Percentiles rank a stretch among this genome's conserved stretches.
Conservation (phyloP, 2,888 invertebrate genomes). For the Ochropacha duplaris region DNA sequence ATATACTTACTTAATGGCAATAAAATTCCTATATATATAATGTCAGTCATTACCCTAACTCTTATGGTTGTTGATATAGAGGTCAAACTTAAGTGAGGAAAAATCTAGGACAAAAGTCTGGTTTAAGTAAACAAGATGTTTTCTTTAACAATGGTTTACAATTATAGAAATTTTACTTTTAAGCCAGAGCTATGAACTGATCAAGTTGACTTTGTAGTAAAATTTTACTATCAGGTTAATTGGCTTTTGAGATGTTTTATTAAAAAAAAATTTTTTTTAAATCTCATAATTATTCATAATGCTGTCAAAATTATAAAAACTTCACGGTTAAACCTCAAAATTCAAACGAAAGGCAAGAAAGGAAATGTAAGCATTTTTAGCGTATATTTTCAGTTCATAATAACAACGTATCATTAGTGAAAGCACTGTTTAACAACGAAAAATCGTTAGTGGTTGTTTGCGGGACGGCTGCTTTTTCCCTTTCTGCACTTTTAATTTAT, state of each 20-base stretch:
- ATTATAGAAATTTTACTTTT: too few species aligned
- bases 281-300: too few species aligned
- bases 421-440: slow-evolving; percentile 47
- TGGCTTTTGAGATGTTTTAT: too few species aligned
- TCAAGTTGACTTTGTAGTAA: too few species aligned
- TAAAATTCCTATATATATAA: slow-evolving; percentile 31
- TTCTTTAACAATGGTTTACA: too few species aligned
- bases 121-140: background rate
- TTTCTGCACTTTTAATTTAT: slow-evolving; percentile 75
- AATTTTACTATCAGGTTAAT: too few species aligned
- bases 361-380: background rate
- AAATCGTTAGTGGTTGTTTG: slow-evolving; percentile 71
- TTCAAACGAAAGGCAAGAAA: background rate
- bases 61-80: background rate
- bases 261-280: too few species aligned
- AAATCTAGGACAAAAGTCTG: background rate
- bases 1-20: slow-evolving; percentile 43
- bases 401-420: slow-evolving; percentile 32
- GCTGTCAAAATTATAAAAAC: too few species aligned
- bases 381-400: slow-evolving; percentile 22
- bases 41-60: background rate
- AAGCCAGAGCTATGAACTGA: too few species aligned
- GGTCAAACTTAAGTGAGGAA: background rate
- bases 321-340: too few species aligned
- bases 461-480: slow-evolving; percentile 58